phyloP scores from a whole-genome alignment of 2,797 vertebrate genomes.

The Poecile montanus region DNA sequence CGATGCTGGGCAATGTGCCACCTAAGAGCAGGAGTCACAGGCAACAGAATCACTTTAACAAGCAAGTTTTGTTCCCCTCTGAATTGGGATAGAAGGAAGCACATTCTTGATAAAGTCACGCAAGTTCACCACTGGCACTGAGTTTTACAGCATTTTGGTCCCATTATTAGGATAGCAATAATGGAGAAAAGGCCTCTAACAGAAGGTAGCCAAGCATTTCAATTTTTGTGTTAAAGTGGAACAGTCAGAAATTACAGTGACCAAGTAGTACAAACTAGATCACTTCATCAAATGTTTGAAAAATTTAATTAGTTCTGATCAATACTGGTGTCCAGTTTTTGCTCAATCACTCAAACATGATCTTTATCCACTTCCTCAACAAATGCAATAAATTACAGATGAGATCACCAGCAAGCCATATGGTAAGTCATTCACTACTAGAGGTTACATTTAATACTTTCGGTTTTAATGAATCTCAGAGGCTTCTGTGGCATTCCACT shows the following conservation, averaged over 20 bases:
- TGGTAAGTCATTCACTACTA: neutral
- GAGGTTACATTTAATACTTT: neutral
- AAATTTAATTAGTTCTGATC: neutral
- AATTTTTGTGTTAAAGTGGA: neutral
- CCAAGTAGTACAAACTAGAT: neutral
- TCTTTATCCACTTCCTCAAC: neutral
- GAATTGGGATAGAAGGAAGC: neutral
- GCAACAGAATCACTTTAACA: constrained; percentile 29
- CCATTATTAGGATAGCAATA: neutral
- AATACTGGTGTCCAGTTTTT: neutral
- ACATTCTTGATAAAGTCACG: neutral
- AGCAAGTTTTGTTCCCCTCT: constrained; percentile 15
- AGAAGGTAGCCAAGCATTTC: neutral
- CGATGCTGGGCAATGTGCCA: neutral
- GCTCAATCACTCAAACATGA: neutral
- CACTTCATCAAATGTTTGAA: neutral
- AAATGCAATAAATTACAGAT: neutral
- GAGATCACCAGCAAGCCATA: neutral
- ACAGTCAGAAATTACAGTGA: neutral
- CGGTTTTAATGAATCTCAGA: neutral
- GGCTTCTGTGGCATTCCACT: neutral
- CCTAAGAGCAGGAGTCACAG: neutral
- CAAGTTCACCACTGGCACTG: neutral
- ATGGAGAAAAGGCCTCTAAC: neutral
- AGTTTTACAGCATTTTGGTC: neutral